A percentile compares a stretch with the other conserved stretches of the same genome.
Evolutionary conservation across 2,888 invertebrate genomes (phyloP).

Genomic region (Agrochola macilenta): DNA sequence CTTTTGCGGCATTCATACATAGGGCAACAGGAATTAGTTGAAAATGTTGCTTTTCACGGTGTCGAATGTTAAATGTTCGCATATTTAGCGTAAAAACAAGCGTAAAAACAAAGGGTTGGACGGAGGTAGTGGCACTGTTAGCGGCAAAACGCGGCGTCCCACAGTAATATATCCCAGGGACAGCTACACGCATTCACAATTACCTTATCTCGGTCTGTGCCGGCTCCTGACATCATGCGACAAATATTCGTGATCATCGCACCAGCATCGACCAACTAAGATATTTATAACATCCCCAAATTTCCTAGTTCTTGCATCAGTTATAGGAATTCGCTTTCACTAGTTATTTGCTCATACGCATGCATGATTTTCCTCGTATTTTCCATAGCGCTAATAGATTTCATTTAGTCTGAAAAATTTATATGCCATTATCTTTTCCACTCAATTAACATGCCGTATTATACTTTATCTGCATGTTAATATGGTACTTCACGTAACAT

Average conservation of each 20-base stretch:
- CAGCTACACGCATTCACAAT: slow-evolving; percentile 89
- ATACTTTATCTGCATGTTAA: neutral
- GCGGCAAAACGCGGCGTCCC: slow-evolving; percentile 65
- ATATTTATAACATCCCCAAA: slow-evolving; percentile 28
- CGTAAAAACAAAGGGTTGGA: slow-evolving; percentile 43
- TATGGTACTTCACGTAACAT: neutral
- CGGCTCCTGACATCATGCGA: slow-evolving; percentile 85
- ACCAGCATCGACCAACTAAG: slow-evolving; percentile 38
- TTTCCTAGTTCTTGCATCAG: slow-evolving; percentile 19
- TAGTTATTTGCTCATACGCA: neutral
- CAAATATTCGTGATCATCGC: slow-evolving; percentile 83
- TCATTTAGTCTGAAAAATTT: neutral
- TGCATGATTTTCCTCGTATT: slow-evolving; percentile 29
- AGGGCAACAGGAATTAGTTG: slow-evolving; percentile 50
- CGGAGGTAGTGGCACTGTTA: slow-evolving; percentile 16
- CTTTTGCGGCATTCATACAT: slow-evolving; percentile 58
- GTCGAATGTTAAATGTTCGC: slow-evolving; percentile 12
- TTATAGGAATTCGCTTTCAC: slow-evolving; percentile 28
- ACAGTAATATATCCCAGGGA: slow-evolving; percentile 83
- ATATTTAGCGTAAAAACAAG: slow-evolving; percentile 39
- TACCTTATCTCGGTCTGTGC: slow-evolving; percentile 84
- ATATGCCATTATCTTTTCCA: neutral
- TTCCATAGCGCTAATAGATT: slow-evolving; percentile 14
- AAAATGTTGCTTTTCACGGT: slow-evolving; percentile 22
- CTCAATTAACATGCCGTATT: neutral